Evolutionary conservation across 2,113 vertebrate genomes (phyloP).

Genomic region (Engystomops pustulosus): DNA sequence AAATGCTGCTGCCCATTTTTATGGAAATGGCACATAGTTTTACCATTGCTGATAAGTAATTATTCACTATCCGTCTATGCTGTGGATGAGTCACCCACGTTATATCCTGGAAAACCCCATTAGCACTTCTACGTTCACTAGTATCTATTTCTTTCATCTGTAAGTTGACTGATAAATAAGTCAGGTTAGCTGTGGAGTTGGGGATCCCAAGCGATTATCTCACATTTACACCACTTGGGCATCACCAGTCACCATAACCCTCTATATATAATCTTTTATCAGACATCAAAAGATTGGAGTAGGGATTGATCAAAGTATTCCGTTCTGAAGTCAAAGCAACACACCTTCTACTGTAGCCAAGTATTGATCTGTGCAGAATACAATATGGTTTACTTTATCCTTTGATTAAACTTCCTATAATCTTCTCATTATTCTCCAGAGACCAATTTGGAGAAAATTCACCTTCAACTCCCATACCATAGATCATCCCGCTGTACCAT

Average conservation of each 20-base stretch:
- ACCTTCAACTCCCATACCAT: neutral
- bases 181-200: neutral
- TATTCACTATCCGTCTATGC: no score
- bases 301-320: slow-evolving; percentile 2
- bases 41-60: no score
- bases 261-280: neutral
- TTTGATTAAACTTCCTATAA: slow-evolving; percentile 5
- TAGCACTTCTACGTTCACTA: no score
- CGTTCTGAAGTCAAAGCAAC: slow-evolving; percentile 20
- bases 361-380: neutral
- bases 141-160: no score
- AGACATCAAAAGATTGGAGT: neutral
- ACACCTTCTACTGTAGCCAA: neutral
- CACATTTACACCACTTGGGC: no score
- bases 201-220: neutral
- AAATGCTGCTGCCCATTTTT: no score
- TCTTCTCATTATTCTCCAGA: neutral
- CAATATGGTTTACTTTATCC: neutral
- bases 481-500: neutral
- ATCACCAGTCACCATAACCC: neutral
- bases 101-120: no score
- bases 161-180: neutral
- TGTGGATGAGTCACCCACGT: no score
- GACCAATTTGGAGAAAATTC: slow-evolving; percentile 26
- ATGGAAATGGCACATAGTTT: no score